These are phyloP conservation scores for Equus przewalskii DNA, from an alignment of 2,113 vertebrate species.

Conservation along the genomic window DNA sequence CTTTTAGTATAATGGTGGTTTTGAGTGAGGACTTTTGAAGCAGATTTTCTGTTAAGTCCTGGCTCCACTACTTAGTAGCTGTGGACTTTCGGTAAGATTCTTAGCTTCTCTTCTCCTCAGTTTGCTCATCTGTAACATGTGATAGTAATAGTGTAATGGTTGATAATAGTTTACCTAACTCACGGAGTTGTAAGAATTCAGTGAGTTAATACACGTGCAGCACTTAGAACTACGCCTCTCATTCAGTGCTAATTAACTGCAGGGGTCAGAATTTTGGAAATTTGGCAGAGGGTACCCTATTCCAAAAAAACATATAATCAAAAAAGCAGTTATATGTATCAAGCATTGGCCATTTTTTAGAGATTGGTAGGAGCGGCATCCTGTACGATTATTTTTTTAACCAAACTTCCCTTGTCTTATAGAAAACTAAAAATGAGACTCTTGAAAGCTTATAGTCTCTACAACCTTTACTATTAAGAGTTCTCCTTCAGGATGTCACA, in stretches of 20 bases:
- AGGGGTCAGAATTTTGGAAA: conserved; percentile 17
- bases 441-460: neutral
- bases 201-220: neutral
- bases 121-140: neutral
- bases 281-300: neutral
- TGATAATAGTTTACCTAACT: neutral
- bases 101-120: neutral
- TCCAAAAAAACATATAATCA: neutral
- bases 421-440: neutral
- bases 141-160: neutral
- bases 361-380: neutral
- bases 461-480: conserved; percentile 73
- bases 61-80: neutral
- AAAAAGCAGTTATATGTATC: neutral
- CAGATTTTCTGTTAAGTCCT: neutral
- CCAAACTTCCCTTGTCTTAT: neutral
- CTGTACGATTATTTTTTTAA: neutral
- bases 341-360: neutral
- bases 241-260: neutral
- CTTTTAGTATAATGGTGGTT: neutral
- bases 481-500: conserved; percentile 86
- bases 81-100: neutral
- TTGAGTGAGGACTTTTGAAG: neutral
- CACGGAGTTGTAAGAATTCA: neutral
- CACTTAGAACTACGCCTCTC: neutral